Base-by-base conservation (phyloP, 1,140 invertebrate species). In the Saccostrea glomerata region DNA sequence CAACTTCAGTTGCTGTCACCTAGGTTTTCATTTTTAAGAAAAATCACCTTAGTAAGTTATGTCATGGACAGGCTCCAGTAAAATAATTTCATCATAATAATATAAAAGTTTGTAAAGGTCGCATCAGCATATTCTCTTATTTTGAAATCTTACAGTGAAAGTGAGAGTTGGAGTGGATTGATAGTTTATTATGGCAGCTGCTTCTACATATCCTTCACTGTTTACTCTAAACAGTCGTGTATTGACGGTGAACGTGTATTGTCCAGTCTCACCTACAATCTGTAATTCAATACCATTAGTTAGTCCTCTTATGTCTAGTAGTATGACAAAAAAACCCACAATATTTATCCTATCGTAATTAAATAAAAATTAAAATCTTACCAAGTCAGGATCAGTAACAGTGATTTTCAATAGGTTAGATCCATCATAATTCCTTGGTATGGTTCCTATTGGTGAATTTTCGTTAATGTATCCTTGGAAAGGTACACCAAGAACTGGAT, bases 381-480 rank as follows among this genome's bases (percentile, higher is more conserved):
- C 92, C 88, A 87, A 56, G 84, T 93, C 92, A 25, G 47, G 55
- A 90, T 93, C 92, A n/a, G 85, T 90, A 15, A 90, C 89, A 3
- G 60, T 55, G 7, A 93, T 73, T 20, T 47, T 77, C 17, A 77
- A 77, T 7, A 93, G 55, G 30, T 56, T 82, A 30, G 88, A 84
- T 47, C 86, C 86, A 63, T 47, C 70, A 55, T 12, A 15, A 82
- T 91, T 87, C 12, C 66, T 86, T n/a, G 91, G 84, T 20, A 90
- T 73, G 13, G 92, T 91, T 17, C 90, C 89, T 15, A 87, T 12
- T 9, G 90, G 87, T 13, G 91, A 91, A 77, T 92, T 92, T 87
- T 93, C 92, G 55, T 82, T 20, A 23, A 93, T 90, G 84, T 90
- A 92, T 60, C 91, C 92, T 87, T 20, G 86, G 70, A 90, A 90